Evolutionary conservation across 1,140 invertebrate genomes (phyloP), one percentile per base, ranked within the genome.

Genomic region (Meloidogyne exigua): DNA sequence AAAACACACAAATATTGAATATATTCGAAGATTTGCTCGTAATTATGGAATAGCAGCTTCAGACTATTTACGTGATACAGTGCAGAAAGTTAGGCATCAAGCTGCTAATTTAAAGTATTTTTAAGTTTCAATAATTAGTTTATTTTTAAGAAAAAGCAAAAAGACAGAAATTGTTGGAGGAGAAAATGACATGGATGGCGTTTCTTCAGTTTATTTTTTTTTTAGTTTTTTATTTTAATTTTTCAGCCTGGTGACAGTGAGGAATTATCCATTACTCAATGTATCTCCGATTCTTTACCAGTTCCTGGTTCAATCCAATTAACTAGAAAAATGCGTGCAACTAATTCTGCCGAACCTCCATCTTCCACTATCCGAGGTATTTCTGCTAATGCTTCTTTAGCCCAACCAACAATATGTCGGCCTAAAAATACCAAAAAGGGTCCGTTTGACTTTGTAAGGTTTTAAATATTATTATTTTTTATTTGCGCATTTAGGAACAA

Each of bases 401-500:
- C 76, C 2, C 62, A 28, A 28, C 26, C 77, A 26, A 25, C 49
- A 18, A 85, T 84, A 72, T 84, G 82, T 72, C 77, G 83, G 15
- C 84, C 83, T 4, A 84, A 82, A 63, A 84, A 84, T 64, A 65
- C 79, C 13, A 84, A 97, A 87, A 97, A 97, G 88, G 95, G 95
- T 1, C 95, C 95, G 0, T 95, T 94, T 87, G 95, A 98, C 85
- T 97, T 96, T 88, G 93, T 57, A 57, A 7, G 49, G n/a, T n/a
- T 57, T 57, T n/a, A 57, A 57, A n/a, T 57, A 0, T n/a, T n/a
- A n/a, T 57, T 57, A 57, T n/a, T 57, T 9, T 7, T 18, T 44
- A 15, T 18, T 44, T 44, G 18, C 4, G n/a, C 4, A n/a, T n/a
- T 57, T 57, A 57, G 49, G 49, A 94, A 76, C 91, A 92, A 76